Conservation (phyloP, 92 coral and sea anemone genomes). For the Siderastrea siderea region DNA sequence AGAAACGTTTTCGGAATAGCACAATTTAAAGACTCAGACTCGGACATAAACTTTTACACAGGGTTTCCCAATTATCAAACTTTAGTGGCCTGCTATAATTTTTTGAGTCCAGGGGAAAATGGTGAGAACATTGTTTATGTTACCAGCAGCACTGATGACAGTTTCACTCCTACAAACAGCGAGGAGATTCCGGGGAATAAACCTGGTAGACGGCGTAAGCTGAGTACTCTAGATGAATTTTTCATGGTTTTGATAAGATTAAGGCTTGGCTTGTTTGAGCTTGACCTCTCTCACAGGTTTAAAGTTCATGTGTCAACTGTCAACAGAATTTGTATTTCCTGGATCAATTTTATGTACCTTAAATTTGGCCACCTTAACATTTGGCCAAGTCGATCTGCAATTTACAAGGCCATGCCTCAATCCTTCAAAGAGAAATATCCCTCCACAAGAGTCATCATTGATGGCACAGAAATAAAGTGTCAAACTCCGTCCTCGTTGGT, state of each 20-base stretch:
- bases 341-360: constrained; percentile 51
- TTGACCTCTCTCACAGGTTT: background rate
- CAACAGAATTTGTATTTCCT: constrained; percentile 47
- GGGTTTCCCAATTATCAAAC: background rate
- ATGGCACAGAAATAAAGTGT: constrained; percentile 72
- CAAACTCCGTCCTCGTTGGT: constrained; percentile 68
- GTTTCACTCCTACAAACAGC: too few species aligned
- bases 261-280: constrained; percentile 55
- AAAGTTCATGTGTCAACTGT: constrained; percentile 36
- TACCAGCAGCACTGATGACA: too few species aligned
- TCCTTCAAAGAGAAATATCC: constrained; percentile 56
- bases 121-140: too few species aligned
- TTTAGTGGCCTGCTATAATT: too few species aligned
- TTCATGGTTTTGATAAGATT: constrained; percentile 17
- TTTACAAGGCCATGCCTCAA: constrained; percentile 55
- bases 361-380: constrained; percentile 50
- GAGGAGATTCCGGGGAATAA: too few species aligned
- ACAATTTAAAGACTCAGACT: background rate
- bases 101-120: too few species aligned
- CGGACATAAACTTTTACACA: background rate
- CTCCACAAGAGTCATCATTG: constrained; percentile 64
- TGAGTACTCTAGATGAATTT: constrained; percentile 21
- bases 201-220: too few species aligned
- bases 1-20: background rate
- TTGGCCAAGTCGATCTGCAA: constrained; percentile 57